phyloP scores from a whole-genome alignment of 2,113 vertebrate genomes.

The Poicephalus meyeri region DNA sequence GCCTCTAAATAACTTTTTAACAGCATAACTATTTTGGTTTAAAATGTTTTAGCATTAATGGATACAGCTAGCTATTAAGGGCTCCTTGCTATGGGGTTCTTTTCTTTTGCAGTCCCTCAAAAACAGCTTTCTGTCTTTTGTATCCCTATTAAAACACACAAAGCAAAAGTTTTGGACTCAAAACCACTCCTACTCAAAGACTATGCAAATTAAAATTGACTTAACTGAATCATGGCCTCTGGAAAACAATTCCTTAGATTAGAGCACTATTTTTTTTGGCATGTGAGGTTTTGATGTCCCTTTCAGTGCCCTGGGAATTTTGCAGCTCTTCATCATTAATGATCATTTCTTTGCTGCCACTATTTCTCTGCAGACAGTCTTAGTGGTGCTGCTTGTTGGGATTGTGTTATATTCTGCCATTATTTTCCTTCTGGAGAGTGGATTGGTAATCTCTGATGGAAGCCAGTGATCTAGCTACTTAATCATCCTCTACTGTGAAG shows the following conservation, averaged over 20 bases:
- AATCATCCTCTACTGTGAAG: background rate
- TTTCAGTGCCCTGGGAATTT: background rate
- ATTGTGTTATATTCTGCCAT: background rate
- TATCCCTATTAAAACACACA: background rate
- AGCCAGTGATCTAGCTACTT: background rate
- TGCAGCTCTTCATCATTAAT: background rate
- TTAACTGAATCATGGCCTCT: background rate
- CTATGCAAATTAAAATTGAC: background rate
- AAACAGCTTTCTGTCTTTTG: background rate
- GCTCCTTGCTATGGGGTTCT: background rate
- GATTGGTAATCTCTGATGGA: background rate
- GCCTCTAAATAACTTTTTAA: constrained; percentile 12
- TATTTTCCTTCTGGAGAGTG: background rate
- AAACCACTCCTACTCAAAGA: background rate
- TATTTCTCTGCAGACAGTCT: background rate
- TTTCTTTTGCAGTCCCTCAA: background rate
- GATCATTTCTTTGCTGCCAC: background rate
- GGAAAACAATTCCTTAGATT: background rate
- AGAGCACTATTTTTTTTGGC: background rate
- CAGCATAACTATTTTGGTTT: background rate
- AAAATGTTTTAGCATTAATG: background rate
- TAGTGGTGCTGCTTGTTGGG: background rate
- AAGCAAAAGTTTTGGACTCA: background rate
- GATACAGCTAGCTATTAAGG: background rate
- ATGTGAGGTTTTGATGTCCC: background rate